Base-by-base conservation (phyloP, 2,888 invertebrate genomes). In the Heliothis peltigera region DNA sequence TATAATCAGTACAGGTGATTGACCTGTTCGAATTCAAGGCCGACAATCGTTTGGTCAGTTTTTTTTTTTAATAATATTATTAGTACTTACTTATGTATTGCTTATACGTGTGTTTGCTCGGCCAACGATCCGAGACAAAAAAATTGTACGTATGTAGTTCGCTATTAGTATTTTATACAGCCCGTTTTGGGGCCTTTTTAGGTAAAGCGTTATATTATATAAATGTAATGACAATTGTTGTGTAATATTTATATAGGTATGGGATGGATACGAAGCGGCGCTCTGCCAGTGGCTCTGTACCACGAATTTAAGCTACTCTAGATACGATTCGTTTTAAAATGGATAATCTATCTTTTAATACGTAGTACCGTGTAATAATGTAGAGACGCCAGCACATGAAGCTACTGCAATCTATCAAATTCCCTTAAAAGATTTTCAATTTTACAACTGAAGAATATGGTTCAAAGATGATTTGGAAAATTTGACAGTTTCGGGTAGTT, bases 21-120 rank as follows among this genome's bases (percentile, higher is more conserved):
- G 93, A 85, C 91, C 92, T 88, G 83, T 77, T 86, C 84, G 86
- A 85, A 88, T 90, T 91, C 92, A 94, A 94, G 92, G 94, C 92
- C 93, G 91, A 76, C 80, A 80, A 86, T 88, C 85, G 90, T 88
- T 91, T 90, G 90, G 90, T 88, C 86, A 89, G 89, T 91, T 92
- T 93, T 91, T 70, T 91, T 90, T 81, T 74, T n/a, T n/a, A n/a
- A 81, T 80, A 79, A 84, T 85, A 87, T 85, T 87, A 84, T 87
- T 84, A 87, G 83, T 83, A 82, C 83, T 80, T 84, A 84, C 83
- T 86, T 80, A 80, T 42, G 42, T 42, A 42, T 80, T 73, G 79
- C 80, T 77, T 88, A 86, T 87, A 85, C 79, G 88, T 89, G 80
- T 85, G 88, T 80, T 81, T 68, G 83, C 61, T 80, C 77, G 89